Percentiles rank a stretch among this genome's conserved stretches.
These are phyloP conservation scores for Lamprotornis superbus DNA, from an alignment of 2,113 vertebrate species.

Conservation along the genomic window DNA sequence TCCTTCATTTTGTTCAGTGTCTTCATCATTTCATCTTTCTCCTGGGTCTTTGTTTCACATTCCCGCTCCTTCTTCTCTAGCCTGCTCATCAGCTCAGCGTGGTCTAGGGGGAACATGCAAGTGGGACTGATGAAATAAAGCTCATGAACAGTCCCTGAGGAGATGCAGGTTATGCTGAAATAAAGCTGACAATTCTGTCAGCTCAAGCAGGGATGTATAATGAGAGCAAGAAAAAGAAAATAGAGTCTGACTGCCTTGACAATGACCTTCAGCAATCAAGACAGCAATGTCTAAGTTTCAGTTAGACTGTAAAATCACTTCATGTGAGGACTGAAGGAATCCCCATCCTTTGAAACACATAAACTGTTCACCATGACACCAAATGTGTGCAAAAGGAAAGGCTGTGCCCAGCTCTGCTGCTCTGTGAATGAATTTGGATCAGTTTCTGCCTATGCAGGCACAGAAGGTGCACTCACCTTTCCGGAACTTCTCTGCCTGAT, in stretches of 20 bases:
- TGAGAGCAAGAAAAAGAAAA: not conserved
- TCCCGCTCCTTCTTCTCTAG: constrained; percentile 94
- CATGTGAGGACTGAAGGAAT: not conserved
- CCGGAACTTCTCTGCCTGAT: constrained; percentile 96
- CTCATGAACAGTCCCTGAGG: not conserved
- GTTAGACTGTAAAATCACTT: not conserved
- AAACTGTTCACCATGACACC: not conserved
- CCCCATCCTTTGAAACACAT: not conserved
- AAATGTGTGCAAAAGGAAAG: not conserved
- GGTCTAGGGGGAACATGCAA: constrained; percentile 75
- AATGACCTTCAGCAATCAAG: not conserved
- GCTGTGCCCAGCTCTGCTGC: not conserved
- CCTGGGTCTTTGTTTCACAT: constrained; percentile 93
- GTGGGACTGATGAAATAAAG: not conserved
- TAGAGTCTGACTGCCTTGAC: not conserved
- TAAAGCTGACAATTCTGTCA: not conserved
- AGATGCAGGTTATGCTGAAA: not conserved
- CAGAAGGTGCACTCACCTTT: constrained; percentile 79
- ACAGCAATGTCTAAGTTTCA: not conserved
- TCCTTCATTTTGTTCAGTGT: constrained; percentile 99
- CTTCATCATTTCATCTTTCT: constrained; percentile 99
- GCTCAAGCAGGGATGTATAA: not conserved
- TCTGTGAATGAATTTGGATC: not conserved
- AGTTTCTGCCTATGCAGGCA: not conserved
- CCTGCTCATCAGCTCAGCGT: constrained; percentile 84